phyloP scores from a whole-genome alignment of 92 coral and sea anemone species.

The Epizoanthus fatuus region DNA sequence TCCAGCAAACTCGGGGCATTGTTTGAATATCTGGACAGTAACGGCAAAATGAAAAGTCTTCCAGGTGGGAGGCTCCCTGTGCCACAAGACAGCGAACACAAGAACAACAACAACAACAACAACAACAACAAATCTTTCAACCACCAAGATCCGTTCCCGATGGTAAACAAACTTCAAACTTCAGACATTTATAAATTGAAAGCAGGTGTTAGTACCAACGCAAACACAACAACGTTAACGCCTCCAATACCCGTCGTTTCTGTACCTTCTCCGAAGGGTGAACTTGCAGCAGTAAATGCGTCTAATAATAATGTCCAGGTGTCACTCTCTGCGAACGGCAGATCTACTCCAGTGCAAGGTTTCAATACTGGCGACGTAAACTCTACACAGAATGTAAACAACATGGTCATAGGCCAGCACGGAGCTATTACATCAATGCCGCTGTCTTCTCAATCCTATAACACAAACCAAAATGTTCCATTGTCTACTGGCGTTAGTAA shows the following conservation, averaged over 20 bases:
- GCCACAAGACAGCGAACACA: slow-evolving; percentile 30
- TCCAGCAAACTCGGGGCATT: slow-evolving; percentile 39
- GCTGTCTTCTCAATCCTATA: no score
- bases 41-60: not conserved
- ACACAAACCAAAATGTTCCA: not conserved
- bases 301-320: not conserved
- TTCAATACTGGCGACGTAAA: not conserved
- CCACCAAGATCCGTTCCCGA: no score
- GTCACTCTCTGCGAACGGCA: not conserved
- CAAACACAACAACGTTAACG: not conserved
- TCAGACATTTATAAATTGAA: no score
- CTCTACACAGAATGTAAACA: no score
- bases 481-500: not conserved
- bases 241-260: not conserved
- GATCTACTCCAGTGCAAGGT: not conserved
- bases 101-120: not conserved
- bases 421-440: no score
- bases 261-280: no score
- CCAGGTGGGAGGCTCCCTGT: slow-evolving; percentile 10
- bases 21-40: slow-evolving; percentile 38
- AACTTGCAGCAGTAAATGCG: not conserved
- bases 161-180: no score
- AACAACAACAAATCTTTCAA: no score
- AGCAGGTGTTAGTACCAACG: no score
- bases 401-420: no score